Conservation (phyloP, 2,113 vertebrate genomes). For the Peromyscus polionotus region DNA sequence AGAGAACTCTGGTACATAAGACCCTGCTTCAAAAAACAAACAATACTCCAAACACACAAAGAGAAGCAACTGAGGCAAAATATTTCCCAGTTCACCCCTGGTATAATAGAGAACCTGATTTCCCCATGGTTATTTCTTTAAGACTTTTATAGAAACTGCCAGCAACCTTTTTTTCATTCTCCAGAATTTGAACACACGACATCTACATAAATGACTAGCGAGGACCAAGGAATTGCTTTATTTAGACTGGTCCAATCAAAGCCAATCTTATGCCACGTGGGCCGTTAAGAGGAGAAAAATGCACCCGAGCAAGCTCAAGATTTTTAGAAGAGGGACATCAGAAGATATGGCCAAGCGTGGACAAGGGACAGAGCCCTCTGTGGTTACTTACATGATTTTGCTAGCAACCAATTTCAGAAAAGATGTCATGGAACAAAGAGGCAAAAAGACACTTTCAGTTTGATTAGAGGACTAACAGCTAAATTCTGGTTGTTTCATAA, state of each 20-base stretch:
- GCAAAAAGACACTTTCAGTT: not conserved
- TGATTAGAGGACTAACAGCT: not conserved
- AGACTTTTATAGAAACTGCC: not conserved
- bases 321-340: not conserved
- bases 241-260: conserved; percentile 11
- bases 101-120: not conserved
- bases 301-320: not conserved
- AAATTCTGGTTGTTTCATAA: not conserved
- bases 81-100: not conserved
- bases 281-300: not conserved
- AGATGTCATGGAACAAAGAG: not conserved
- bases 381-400: not conserved
- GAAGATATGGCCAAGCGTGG: not conserved
- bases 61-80: not conserved
- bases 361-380: not conserved
- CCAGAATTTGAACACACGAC: not conserved
- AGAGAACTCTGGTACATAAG: not conserved
- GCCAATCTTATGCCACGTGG: not conserved
- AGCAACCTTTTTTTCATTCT: conserved; percentile 20
- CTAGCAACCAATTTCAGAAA: conserved; percentile 18
- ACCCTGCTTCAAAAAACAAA: not conserved
- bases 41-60: not conserved
- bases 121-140: not conserved
- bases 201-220: not conserved
- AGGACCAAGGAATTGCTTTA: not conserved